Base-by-base conservation (phyloP, 1,140 invertebrate species). In the Chymomyza costata region DNA sequence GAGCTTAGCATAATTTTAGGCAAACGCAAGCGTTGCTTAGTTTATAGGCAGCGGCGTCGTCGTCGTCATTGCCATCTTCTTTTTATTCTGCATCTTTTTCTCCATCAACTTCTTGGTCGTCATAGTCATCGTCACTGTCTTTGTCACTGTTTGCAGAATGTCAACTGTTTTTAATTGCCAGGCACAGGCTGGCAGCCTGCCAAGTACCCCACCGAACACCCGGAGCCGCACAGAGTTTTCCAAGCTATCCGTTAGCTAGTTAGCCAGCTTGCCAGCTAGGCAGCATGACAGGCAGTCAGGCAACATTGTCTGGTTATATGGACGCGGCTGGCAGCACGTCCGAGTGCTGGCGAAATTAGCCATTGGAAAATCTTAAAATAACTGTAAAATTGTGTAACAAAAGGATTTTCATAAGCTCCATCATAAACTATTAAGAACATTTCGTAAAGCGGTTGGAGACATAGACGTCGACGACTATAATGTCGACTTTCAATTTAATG, bases 131-230 rank as follows among this genome's bases (percentile, higher is more conserved):
- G 18, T 3, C 41, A 58, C 25, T 11, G 32, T 47, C 40, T 37
- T 50, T 38, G 48, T 54, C 62, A 48, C 46, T 67, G 73, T 78
- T 78, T 67, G 67, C 73, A 71, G 61, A 73, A 78, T 80, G 73
- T 78, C 73, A 78, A 78, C 73, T 78, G 67, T 65, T 78, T 80
- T 78, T 78, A 78, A 78, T 78, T 78, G 73, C 73, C 63, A 53
- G 56, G n/a, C n/a, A 68, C 46, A 58, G 54, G 54, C 67, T 51
- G 59, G 28, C 44, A 34, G 44, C 25, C 13, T 28, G 10, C 53
- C 53, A 34, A 51, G 47, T 6, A 37, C 34, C 45, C 5, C 28
- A 16, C n/a, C n/a, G n/a, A n/a, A n/a, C n/a, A n/a, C n/a, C n/a
- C n/a, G n/a, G n/a, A n/a, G n/a, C n/a, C n/a, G n/a, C n/a, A n/a